Percentiles rank a stretch among this genome's conserved stretches.
Evolutionary conservation across 2,113 vertebrate species (phyloP).

Genomic region (Phalacrocorax carbo): DNA sequence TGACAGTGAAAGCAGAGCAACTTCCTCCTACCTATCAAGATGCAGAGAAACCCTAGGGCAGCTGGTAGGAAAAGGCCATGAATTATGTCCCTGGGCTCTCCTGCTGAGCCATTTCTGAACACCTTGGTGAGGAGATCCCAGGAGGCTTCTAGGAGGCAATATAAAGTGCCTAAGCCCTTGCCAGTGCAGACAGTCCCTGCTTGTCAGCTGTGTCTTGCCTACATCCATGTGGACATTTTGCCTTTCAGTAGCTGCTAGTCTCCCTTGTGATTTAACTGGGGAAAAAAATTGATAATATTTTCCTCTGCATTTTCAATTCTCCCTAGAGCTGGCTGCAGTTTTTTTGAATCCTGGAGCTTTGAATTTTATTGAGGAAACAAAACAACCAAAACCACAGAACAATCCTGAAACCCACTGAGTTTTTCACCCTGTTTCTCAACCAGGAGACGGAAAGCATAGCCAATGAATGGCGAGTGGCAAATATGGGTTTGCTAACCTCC

Average conservation of each 20-base stretch:
- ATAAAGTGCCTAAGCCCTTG: background rate
- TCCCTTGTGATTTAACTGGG: background rate
- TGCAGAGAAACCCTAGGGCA: background rate
- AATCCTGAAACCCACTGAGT: background rate
- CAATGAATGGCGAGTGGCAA: background rate
- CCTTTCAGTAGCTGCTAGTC: background rate
- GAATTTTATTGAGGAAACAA: conserved; percentile 17
- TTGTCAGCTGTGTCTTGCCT: background rate
- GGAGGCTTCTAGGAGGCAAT: background rate
- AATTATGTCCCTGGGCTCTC: background rate
- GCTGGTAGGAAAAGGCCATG: background rate
- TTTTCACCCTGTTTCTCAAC: background rate
- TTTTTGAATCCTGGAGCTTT: background rate
- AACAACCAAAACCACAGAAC: background rate
- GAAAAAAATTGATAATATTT: background rate
- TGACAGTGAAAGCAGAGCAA: background rate
- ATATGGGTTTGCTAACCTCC: background rate
- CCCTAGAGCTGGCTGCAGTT: background rate
- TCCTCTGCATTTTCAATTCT: background rate
- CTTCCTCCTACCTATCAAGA: background rate
- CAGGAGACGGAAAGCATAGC: background rate
- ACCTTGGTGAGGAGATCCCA: background rate
- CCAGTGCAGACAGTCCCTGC: background rate
- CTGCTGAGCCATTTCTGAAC: background rate
- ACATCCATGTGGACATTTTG: background rate